These are phyloP conservation scores for Sinodicranocentrus sp. DNA, from an alignment of 2,888 invertebrate species.

Conservation along the genomic window DNA sequence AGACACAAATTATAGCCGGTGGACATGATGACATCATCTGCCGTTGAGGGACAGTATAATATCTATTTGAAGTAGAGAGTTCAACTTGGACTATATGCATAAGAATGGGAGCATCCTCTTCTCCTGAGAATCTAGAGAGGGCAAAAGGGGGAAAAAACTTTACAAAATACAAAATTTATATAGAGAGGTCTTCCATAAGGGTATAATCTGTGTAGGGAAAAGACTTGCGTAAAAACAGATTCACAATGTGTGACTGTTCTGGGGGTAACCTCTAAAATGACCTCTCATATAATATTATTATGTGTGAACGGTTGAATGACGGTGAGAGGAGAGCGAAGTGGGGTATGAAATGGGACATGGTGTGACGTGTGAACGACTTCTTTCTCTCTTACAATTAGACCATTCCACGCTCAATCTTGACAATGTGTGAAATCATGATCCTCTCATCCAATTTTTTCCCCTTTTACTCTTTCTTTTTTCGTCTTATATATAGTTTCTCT, in stretches of 20 bases:
- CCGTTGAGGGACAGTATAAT: neutral
- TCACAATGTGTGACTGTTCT: constrained; percentile 42
- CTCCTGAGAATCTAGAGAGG: neutral
- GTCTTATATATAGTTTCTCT: too few species aligned
- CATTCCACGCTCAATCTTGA: constrained; percentile 43
- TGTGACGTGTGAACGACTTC: constrained; percentile 62
- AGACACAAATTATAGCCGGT: constrained; percentile 69
- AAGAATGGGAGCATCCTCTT: neutral
- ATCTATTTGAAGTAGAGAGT: neutral
- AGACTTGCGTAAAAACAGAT: constrained; percentile 22
- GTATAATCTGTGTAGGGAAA: too few species aligned
- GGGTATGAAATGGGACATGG: constrained; percentile 48
- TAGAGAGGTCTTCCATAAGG: too few species aligned
- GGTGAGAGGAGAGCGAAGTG: constrained; percentile 25
- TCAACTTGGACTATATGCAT: too few species aligned
- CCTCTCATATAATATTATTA: constrained; percentile 62
- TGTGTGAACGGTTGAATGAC: constrained; percentile 61
- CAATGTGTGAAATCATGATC: constrained; percentile 70
- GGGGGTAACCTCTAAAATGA: constrained; percentile 57
- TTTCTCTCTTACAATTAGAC: constrained; percentile 54
- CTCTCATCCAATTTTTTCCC: constrained; percentile 63
- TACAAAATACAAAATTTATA: too few species aligned
- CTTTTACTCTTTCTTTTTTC: neutral
- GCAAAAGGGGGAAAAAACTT: constrained; percentile 4
- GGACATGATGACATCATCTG: constrained; percentile 70